Percentiles rank a stretch among this genome's conserved stretches.
These are phyloP conservation scores for Salpingus planirostris DNA, from an alignment of 2,888 invertebrate species.

Conservation along the genomic window DNA sequence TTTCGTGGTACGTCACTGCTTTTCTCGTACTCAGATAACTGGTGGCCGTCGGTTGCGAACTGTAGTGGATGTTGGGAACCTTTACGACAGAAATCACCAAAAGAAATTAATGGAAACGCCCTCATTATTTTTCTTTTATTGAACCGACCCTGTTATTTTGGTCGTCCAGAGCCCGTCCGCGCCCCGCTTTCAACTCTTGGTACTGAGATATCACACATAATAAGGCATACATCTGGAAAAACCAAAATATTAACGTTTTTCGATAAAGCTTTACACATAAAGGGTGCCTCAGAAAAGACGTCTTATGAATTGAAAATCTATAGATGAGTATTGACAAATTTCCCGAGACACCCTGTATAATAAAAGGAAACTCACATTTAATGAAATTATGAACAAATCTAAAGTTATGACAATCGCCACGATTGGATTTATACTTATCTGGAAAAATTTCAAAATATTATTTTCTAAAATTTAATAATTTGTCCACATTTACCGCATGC, in stretches of 20 bases:
- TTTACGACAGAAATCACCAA: slow-evolving; percentile 19
- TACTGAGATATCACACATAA: slow-evolving; percentile 81
- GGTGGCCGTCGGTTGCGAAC: slow-evolving; percentile 46
- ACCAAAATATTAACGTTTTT: slow-evolving; percentile 15
- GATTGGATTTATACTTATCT: slow-evolving; percentile 64
- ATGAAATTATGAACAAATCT: slow-evolving; percentile 66
- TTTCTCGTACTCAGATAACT: slow-evolving; percentile 45
- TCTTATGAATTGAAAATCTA: too few species aligned
- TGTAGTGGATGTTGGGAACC: slow-evolving; percentile 48
- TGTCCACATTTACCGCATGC: slow-evolving; percentile 61
- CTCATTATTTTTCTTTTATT: too few species aligned
- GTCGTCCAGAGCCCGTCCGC: slow-evolving; percentile 63
- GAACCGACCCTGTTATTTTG: slow-evolving; percentile 48
- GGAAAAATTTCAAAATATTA: too few species aligned
- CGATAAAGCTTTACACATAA: slow-evolving; percentile 1
- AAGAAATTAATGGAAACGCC: neutral
- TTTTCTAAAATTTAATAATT: too few species aligned
- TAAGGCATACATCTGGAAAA: slow-evolving; percentile 70
- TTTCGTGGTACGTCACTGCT: slow-evolving; percentile 44
- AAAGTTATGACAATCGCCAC: slow-evolving; percentile 67
- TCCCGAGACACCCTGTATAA: too few species aligned
- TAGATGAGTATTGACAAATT: too few species aligned
- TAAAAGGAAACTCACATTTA: slow-evolving; percentile 81
- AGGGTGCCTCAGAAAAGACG: neutral
- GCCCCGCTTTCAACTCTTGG: slow-evolving; percentile 67